Evolutionary conservation across 2,888 invertebrate species (phyloP), one percentile per base, ranked within the genome.

Genomic region (Lysandra coridon): DNA sequence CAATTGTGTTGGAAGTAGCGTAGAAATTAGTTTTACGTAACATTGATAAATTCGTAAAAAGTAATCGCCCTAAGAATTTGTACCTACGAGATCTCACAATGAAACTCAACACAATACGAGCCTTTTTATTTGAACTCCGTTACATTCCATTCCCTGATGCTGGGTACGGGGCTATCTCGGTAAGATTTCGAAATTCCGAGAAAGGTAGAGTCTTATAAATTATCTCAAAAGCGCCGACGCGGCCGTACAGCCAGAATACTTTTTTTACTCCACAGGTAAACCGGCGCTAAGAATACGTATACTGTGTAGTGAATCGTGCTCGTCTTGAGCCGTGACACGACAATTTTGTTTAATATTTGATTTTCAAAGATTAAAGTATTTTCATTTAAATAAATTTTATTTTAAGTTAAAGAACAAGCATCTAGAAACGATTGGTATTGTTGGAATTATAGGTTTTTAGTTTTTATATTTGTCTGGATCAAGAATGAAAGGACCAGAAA

Each of bases 161-260:
- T 87, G 87, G 85, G 85, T 85, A 83, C 87, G 89, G 84, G 89
- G 90, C 90, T 89, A 90, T 91, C 92, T 90, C 88, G 86, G 86
- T 87, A 90, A 92, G 92, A 94, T 94, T 94, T 94, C 92, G 93
- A 92, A 94, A 94, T 94, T 94, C 94, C 90, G 88, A 91, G 94
- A 94, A 94, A 93, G 93, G 93, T 89, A 91, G 88, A 91, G 90
- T 92, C 93, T 94, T 93, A 93, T 94, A 94, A 94, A 94, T 93
- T 93, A 93, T 94, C 92, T 92, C 94, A 94, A 94, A 94, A 93
- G 94, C 89, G 93, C 94, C 94, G 94, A 91, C 94, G 87, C 92
- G 92, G 93, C 89, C 91, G 90, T 87, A 89, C 88, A 90, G 91
- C 91, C 92, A 90, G 92, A 92, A 92, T 89, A 88, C 87, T 92